Evolutionary conservation across 1,140 invertebrate genomes (phyloP).

Genomic region (Diprion similis): DNA sequence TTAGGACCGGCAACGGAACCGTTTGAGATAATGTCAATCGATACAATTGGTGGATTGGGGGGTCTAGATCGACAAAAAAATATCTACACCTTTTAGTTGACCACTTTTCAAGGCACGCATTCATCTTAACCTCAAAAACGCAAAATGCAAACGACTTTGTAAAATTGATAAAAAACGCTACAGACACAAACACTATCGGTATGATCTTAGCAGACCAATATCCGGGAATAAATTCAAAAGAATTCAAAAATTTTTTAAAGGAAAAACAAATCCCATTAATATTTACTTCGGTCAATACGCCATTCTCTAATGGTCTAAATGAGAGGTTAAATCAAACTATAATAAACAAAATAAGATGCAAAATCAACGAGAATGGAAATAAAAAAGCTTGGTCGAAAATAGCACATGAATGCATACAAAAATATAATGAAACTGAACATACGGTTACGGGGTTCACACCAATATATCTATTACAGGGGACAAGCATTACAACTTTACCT

Average conservation of each 20-base stretch:
- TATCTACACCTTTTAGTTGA: conserved; percentile 37
- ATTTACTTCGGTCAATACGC: conserved; percentile 46
- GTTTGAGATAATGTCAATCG: conserved; percentile 34
- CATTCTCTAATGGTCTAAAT: conserved; percentile 33
- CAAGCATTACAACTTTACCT: conserved; percentile 36
- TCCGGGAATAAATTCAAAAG: conserved; percentile 43
- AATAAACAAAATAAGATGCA: conserved; percentile 50
- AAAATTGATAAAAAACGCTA: conserved; percentile 40
- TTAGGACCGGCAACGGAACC: conserved; percentile 41
- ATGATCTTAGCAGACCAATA: conserved; percentile 46
- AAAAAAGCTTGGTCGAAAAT: conserved; percentile 46
- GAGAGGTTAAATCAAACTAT: conserved; percentile 30
- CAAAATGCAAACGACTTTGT: conserved; percentile 45
- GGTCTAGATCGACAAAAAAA: conserved; percentile 37
- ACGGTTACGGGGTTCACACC: conserved; percentile 43
- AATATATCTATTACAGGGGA: conserved; percentile 45
- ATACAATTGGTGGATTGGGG: conserved; percentile 42
- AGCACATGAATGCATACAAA: conserved; percentile 43
- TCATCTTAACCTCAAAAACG: conserved; percentile 42
- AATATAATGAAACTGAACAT: conserved; percentile 49
- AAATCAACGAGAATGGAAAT: conserved; percentile 38
- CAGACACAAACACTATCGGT: conserved; percentile 31
- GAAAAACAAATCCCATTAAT: conserved; percentile 28
- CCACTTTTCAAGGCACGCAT: conserved; percentile 43
- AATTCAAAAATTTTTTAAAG: conserved; percentile 42